Evolutionary conservation across 2,888 invertebrate genomes (phyloP), one percentile per base, ranked within the genome.

Genomic region (Drosophila nigricruria): DNA sequence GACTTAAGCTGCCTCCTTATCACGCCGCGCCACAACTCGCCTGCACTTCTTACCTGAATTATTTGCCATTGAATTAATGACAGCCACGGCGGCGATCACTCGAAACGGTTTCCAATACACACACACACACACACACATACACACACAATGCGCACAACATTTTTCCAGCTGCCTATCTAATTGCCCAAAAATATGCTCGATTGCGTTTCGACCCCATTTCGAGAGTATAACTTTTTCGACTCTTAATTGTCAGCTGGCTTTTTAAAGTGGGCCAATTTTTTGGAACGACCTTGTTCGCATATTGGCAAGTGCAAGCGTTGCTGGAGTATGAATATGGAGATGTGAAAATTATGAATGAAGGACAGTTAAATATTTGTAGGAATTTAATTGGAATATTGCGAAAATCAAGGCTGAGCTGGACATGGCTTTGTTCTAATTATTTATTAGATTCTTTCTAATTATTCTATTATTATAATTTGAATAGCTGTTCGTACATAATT

Each of bases 1-100:
- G 83, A 87, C 83, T 87, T 77, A 77, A 63, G 67, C 79, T 79
- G 77, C 82, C 82, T 52, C 73, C 77, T 82, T 70, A 83, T 73
- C 75, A 70, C 77, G 74, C 67, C 68, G 53, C 74, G 32, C 43
- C 45, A 45, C 45, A 49, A 49, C 70, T 71, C 82, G 79, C 65
- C 73, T 81, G 85, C 83, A 66, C 64, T 61, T 77, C 64, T 50
- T 56, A 45, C 40, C 62, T 77, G 70, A 76, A 83, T 86, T 73
- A 83, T 70, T 66, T 66, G 66, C 77, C 49, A 72, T 76, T 76
- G 77, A 58, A 61, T 77, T 61, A 69, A 76, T 73, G 67, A 56
- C 66, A 38, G 53, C 36, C 42, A 52, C 38, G 47, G 27, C 52
- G 53, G 32, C 23, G 42, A 67, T 42, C 62, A 40, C 38, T 66